A percentile compares a stretch with the other conserved stretches of the same genome.
Evolutionary conservation across 2,113 vertebrate genomes (phyloP).

Genomic region (Phalacrocorax aristotelis): DNA sequence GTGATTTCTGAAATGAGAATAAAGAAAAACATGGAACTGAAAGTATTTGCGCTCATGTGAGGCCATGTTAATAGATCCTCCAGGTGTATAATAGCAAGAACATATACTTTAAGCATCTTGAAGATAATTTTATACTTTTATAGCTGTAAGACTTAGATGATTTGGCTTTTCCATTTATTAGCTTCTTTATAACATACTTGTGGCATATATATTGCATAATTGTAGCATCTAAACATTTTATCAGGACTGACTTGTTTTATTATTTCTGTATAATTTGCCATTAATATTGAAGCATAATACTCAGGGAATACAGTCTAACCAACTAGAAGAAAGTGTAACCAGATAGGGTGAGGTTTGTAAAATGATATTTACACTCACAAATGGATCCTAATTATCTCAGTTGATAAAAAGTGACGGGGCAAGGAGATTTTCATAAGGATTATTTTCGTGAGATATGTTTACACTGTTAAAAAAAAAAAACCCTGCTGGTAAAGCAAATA

Average conservation of each 20-base stretch:
- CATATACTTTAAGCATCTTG: neutral
- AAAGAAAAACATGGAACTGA: neutral
- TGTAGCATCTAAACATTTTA: neutral
- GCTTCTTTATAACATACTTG: neutral
- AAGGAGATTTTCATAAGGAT: neutral
- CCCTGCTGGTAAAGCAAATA: neutral
- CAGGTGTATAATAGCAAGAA: neutral
- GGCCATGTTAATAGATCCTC: neutral
- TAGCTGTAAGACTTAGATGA: neutral
- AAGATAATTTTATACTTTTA: neutral
- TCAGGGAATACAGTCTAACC: neutral
- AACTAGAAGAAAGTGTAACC: neutral
- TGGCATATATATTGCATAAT: neutral
- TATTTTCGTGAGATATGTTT: neutral
- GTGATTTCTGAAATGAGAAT: neutral
- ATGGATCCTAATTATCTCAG: neutral
- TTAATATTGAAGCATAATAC: neutral
- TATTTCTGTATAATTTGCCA: neutral
- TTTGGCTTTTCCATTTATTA: neutral
- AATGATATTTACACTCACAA: neutral
- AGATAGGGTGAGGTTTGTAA: neutral
- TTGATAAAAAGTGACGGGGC: neutral
- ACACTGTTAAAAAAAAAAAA: neutral
- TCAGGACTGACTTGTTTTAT: neutral
- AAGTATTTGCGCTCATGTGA: neutral